Base-by-base conservation (phyloP, 1,140 invertebrate species). In the Latrodectus geometricus region DNA sequence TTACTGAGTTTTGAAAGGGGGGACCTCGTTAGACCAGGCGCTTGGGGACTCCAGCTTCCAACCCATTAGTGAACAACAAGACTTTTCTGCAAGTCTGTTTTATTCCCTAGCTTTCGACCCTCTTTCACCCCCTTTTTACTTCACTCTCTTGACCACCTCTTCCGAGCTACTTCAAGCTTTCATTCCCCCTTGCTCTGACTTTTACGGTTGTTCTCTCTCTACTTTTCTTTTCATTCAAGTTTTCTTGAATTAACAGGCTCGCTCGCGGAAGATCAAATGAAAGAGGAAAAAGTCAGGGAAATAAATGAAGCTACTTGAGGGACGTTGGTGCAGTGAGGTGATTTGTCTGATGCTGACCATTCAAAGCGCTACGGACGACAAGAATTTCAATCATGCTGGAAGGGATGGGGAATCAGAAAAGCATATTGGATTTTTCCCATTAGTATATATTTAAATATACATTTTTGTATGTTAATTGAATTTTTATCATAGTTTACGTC, bases 31-130 rank as follows among this genome's bases (percentile, higher is more conserved):
- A 86, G 66, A 11, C 9, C 14, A 35, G 52, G 66, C 75, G 75
- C 75, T 86, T 86, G 14, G 75, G 83, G 83, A 86, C 72, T 14
- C 49, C 49, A 48, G 56, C 54, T 66, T 69, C 23, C 70, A 49
- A 83, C 23, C 81, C 81, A 83, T 83, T 83, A 83, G 81, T 66
- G 81, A 68, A 82, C 79, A 83, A 83, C 72, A 75, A 83, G 81
- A 66, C 81, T 83, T 83, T 83, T 83, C 81, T 83, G 81, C 81
- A 83, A 83, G 81, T 83, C 81, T 82, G 69, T 82, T 52, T 73
- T 54, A 35, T 78, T 78, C 61, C 49, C 61, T 50, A 48, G 52
- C 9, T 56, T 12, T 23, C 70, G 4, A 3, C 21, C 21, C 17
- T 23, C 9, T 17, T 12, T 7, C 70, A 14, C 48, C 23, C 70